Base-by-base conservation (phyloP, 1,140 invertebrate species). In the Proales similis region DNA sequence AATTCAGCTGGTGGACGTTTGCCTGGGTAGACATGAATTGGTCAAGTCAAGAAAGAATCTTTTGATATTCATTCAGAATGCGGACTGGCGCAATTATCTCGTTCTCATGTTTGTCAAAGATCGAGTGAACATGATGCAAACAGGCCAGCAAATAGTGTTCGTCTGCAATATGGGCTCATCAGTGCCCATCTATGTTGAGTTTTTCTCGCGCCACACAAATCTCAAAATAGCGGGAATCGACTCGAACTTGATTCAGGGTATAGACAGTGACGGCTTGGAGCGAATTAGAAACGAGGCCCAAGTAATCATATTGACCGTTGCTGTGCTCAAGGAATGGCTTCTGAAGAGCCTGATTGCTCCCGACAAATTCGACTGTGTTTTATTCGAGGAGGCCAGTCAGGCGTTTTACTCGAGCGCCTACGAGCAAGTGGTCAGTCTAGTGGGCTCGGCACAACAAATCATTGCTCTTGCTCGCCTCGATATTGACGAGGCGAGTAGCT, bases 1-100 rank as follows among this genome's bases (percentile, higher is more conserved):
- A 14, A 29, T 57, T 42, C 51, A 57, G 32, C 32, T 57, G 45
- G 45, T 57, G 22, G 51, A 57, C 32, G 27, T 24, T 57, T 57
- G 45, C 45, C n/a, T 57, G n/a, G n/a, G n/a, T n/a, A n/a, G n/a
- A n/a, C 17, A 57, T 42, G 45, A 57, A 57, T 4, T 14, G 39
- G 29, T 30, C 24, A 5, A 30, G 45, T 36, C 33, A 36, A 36
- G 14, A 36, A 57, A 42, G 19, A 57, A 57, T 42, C 45, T 57
- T 24, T 42, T 57, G 30, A 57, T 57, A 30, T 57, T 57, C 30
- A 57, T 57, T 24, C 20, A 27, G 20, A 57, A 42, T 22, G 45
- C 39, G 45, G 51, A 57, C 17, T 57, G 33, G 17, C 39, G 45
- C 39, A 57, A 57, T 26, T 57, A 42, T 26, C 24, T 57, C 0